Evolutionary conservation across 2,797 vertebrate species (phyloP).

Genomic region (Borostomias antarcticus): DNA sequence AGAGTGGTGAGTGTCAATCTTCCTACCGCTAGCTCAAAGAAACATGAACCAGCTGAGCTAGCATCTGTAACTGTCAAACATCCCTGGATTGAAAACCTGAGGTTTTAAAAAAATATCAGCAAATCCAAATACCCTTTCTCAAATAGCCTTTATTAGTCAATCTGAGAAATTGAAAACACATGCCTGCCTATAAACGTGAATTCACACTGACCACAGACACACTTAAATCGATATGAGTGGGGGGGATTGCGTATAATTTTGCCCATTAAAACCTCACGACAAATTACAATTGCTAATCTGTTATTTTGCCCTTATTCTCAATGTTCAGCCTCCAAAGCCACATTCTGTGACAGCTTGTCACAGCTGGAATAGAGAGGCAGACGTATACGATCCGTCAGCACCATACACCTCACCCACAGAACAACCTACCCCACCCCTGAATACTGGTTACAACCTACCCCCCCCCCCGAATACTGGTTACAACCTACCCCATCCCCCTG

Average conservation of each 20-base stretch:
- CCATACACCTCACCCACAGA: constrained; percentile 6
- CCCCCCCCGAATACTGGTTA: too few relatives aligned
- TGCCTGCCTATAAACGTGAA: constrained; percentile 64
- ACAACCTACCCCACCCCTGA: constrained; percentile 22
- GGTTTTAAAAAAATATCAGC: constrained; percentile 51
- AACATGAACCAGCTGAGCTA: constrained; percentile 67
- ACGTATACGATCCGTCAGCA: constrained; percentile 23
- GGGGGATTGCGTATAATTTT: constrained; percentile 62
- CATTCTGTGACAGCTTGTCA: constrained; percentile 52
- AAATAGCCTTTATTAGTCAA: constrained; percentile 68
- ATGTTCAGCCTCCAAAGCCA: constrained; percentile 44
- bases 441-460: too few relatives aligned
- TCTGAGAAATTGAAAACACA: constrained; percentile 74
- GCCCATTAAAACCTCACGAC: constrained; percentile 74
- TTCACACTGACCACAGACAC: constrained; percentile 68
- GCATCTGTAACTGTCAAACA: constrained; percentile 75
- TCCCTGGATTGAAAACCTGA: constrained; percentile 52
- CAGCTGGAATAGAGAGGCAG: constrained; percentile 51
- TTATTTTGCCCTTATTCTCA: constrained; percentile 69
- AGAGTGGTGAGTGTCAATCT: constrained; percentile 62
- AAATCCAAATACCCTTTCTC: constrained; percentile 65
- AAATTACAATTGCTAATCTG: constrained; percentile 79
- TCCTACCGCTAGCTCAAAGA: constrained; percentile 45
- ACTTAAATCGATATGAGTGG: constrained; percentile 66
- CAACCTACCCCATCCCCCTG: too few relatives aligned